Conservation (phyloP, 1,140 invertebrate species). For the Micrasema longulum region DNA sequence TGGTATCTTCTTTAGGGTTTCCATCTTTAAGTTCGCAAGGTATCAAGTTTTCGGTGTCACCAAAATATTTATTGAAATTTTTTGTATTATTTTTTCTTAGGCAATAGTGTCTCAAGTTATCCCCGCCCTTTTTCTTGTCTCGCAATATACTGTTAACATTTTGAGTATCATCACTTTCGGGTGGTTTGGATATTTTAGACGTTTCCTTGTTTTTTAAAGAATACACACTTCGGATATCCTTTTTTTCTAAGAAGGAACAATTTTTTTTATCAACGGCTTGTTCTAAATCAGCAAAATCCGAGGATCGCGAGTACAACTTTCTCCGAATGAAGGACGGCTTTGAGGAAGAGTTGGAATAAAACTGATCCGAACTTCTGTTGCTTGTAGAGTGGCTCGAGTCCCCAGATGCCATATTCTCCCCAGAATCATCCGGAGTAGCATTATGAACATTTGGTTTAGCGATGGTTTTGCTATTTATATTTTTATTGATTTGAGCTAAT, state of each 20-base stretch:
- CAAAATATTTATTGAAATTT: background rate
- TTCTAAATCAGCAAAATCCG: constrained; percentile 33
- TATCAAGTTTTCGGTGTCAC: constrained; percentile 9
- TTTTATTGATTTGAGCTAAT: background rate
- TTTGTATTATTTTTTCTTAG: constrained; percentile 36
- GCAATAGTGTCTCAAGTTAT: constrained; percentile 23
- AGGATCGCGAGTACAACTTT: constrained; percentile 39
- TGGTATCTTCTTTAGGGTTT: constrained; percentile 37
- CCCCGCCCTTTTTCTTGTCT: constrained; percentile 3
- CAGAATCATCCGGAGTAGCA: background rate
- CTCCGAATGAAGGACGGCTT: constrained; percentile 44
- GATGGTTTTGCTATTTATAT: background rate
- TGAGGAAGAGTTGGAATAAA: too few species aligned
- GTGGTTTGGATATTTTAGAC: too few species aligned
- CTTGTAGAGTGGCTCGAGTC: constrained; percentile 17
- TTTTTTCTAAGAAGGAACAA: constrained; percentile 45
- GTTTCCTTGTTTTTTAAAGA: constrained; percentile 7
- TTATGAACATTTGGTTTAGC: background rate
- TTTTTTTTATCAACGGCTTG: constrained; percentile 7
- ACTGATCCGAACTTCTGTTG: constrained; percentile 30
- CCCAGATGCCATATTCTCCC: background rate
- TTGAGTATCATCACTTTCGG: too few species aligned
- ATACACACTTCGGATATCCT: constrained; percentile 34
- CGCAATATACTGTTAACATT: too few species aligned
- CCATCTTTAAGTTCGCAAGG: background rate